Evolutionary conservation across 2,113 vertebrate species (phyloP), one percentile per base, ranked within the genome.

Genomic region (Toxotes jaculatrix): DNA sequence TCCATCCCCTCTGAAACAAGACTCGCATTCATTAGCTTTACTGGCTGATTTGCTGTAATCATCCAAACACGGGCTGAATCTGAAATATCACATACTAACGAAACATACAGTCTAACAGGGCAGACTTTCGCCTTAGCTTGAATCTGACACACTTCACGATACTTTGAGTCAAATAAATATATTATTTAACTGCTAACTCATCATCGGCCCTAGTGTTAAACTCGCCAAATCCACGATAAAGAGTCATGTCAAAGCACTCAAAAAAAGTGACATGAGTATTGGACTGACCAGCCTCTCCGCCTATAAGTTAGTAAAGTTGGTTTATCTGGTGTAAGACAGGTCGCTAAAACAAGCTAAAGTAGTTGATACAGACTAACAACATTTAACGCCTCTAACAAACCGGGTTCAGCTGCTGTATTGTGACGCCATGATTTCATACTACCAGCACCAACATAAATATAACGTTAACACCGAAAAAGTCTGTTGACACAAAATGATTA

Each of bases 1-100:
- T 97, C 96, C 98, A 99, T 99, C 38, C 77, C 93, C 92, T 70
- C 65, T 87, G 66, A 78, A 77, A 88, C 1, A 43, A 75, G 1
- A 73, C 0, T 4, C 5, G 40, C 16, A 43, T 27, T 27, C 27
- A 11, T 66, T 12, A 70, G 40, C 1, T 40, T 36, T 4, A 34
- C 3, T 17, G 7, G 32, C 5, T 27, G 36, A 4, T 23, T 17
- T 12, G 5, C 13, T 43, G 14, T 9, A 8, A 61, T 31, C 19
- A 55, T 11, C 5, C 9, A 67, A 34, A 32, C 32, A 70, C 17
- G 1, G 2, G 1, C 19, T 23, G 21, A 57, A 23, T 7, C 6
- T 16, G 3, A 32, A 4, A 63, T 6, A 27, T 14, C 16, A 62
- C 42, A 49, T 0, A 8, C 4, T 34, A 9, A n/a, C 60, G 45